Percentiles rank a stretch among this genome's conserved stretches.
These are phyloP conservation scores for Coryphaenoides rupestris DNA, from an alignment of 2,113 vertebrate genomes.

Conservation along the genomic window DNA sequence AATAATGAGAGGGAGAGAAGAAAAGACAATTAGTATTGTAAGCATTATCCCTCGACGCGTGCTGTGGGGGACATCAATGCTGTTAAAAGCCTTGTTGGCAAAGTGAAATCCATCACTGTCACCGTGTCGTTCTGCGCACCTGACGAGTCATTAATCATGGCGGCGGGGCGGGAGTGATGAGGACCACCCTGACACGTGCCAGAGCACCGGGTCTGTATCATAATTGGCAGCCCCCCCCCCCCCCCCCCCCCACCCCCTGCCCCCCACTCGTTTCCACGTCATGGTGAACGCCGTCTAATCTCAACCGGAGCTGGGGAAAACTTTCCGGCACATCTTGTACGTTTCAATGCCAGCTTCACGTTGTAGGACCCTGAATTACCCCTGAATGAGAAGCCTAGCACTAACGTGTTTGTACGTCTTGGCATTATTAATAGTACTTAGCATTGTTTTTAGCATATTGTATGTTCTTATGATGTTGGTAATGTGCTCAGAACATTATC, in stretches of 20 bases:
- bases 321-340: constrained; percentile 17
- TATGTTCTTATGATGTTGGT: too few relatives aligned
- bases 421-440: too few relatives aligned
- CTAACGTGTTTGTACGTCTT: too few relatives aligned
- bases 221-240: constrained; percentile 43
- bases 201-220: constrained; percentile 39
- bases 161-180: constrained; percentile 35
- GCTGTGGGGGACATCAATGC: constrained; percentile 33
- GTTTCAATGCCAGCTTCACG: background rate
- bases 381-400: too few relatives aligned
- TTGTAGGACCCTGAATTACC: background rate
- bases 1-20: constrained; percentile 14
- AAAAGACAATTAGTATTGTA: constrained; percentile 41
- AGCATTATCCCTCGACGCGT: constrained; percentile 20
- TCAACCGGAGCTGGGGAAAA: constrained; percentile 14
- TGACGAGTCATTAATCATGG: constrained; percentile 60
- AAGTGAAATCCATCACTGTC: constrained; percentile 64
- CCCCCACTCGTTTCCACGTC: too few relatives aligned
- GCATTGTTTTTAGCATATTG: too few relatives aligned
- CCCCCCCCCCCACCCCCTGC: background rate
- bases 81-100: constrained; percentile 45
- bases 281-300: constrained; percentile 12
- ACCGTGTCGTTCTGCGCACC: constrained; percentile 46
- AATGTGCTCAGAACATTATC: too few relatives aligned
- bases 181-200: constrained; percentile 43